Percentiles rank a stretch among this genome's conserved stretches.
phyloP scores from a whole-genome alignment of 2,113 vertebrate genomes.

The Hypocryptadius cinnamomeus region DNA sequence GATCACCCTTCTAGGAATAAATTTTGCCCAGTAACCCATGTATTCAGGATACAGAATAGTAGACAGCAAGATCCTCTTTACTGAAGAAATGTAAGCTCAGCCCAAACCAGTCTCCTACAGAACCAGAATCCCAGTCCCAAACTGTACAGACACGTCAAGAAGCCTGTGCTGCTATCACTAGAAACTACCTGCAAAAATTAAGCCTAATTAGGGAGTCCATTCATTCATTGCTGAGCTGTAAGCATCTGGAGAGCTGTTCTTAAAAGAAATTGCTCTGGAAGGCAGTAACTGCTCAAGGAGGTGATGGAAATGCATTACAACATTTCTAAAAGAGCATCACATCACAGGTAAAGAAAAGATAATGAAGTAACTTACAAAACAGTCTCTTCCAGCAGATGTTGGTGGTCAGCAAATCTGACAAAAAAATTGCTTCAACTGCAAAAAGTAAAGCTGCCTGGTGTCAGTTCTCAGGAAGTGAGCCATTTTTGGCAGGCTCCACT shows the following conservation, averaged over 20 bases:
- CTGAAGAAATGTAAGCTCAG: background rate
- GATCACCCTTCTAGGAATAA: background rate
- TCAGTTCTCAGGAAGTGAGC: background rate
- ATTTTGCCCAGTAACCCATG: background rate
- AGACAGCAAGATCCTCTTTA: background rate
- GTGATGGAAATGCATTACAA: background rate
- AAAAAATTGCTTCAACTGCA: constrained; percentile 17
- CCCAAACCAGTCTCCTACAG: background rate
- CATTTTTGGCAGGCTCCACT: background rate
- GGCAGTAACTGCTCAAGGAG: background rate
- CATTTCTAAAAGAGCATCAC: background rate
- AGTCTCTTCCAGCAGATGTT: background rate
- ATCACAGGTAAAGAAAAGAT: background rate
- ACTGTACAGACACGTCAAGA: background rate
- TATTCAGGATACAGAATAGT: background rate
- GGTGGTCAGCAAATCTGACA: constrained; percentile 2
- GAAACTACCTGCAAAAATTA: background rate
- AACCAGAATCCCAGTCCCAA: background rate
- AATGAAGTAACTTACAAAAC: background rate
- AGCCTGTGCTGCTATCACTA: background rate
- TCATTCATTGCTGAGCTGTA: background rate
- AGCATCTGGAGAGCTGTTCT: background rate
- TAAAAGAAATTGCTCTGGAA: background rate
- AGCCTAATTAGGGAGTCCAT: background rate
- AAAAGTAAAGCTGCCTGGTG: background rate